These are phyloP conservation scores for Poeciliopsis retropinna DNA, from an alignment of 2,113 vertebrate genomes.

Conservation along the genomic window DNA sequence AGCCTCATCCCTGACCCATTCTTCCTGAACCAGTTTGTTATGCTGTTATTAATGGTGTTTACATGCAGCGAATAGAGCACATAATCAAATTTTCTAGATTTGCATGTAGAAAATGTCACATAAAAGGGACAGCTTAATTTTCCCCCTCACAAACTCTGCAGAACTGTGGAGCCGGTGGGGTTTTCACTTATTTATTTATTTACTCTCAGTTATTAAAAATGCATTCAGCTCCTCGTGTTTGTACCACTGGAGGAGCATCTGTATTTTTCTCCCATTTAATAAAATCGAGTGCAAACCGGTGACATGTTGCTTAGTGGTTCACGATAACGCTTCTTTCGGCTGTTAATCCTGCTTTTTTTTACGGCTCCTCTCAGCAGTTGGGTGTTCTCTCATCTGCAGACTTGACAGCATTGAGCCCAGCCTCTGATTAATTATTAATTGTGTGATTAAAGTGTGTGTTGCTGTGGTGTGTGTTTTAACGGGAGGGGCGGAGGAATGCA, in stretches of 20 bases:
- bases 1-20: conserved; percentile 39
- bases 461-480: conserved; percentile 2
- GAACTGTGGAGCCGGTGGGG: conserved; percentile 2
- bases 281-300: conserved; percentile 22
- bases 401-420: conserved; percentile 66
- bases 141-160: conserved; percentile 43
- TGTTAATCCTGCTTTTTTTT: conserved; percentile 25
- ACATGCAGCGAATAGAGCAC: conserved; percentile 32
- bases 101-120: conserved; percentile 56
- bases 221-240: conserved; percentile 18
- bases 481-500: conserved; percentile 33
- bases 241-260: conserved; percentile 29
- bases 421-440: conserved; percentile 74
- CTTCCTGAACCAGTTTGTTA: conserved; percentile 27
- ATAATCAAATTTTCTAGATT: conserved; percentile 41
- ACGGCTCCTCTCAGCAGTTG: conserved; percentile 51
- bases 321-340: conserved; percentile 12
- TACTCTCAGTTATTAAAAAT: conserved; percentile 46
- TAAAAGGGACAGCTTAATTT: conserved; percentile 43
- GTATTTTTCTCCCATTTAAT: conserved; percentile 29
- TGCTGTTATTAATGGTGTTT: conserved; percentile 44
- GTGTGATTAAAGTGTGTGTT: conserved; percentile 69
- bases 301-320: conserved; percentile 42
- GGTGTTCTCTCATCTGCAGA: conserved; percentile 70
- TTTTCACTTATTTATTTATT: conserved; percentile 31